phyloP scores from a whole-genome alignment of 2,113 vertebrate genomes.

The Rhynchopsitta pachyrhyncha region DNA sequence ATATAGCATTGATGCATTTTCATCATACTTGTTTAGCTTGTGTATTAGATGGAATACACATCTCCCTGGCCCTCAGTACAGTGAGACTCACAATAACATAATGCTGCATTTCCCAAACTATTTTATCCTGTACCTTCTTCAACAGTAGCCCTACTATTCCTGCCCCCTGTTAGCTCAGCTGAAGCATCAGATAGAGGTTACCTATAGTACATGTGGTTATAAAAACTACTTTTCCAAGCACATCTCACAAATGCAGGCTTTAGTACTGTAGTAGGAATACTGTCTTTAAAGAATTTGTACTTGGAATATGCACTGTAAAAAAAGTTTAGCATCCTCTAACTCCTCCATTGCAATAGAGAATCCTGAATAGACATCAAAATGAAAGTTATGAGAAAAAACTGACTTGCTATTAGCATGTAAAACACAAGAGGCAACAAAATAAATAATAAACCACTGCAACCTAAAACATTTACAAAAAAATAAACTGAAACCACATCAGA shows the following conservation, averaged over 20 bases:
- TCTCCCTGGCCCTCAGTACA: neutral
- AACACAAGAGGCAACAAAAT: neutral
- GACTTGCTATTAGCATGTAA: neutral
- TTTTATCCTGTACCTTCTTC: neutral
- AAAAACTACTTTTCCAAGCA: neutral
- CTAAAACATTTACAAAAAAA: conserved; percentile 47
- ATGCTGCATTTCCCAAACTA: neutral
- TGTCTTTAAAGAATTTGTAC: neutral
- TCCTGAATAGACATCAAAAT: neutral
- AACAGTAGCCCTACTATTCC: neutral
- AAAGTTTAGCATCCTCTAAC: neutral
- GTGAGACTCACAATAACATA: neutral
- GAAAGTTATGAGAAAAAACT: neutral
- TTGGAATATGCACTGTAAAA: neutral
- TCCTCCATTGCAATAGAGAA: neutral
- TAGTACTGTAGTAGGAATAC: neutral
- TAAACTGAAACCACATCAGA: neutral
- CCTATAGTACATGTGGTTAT: neutral
- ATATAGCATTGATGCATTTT: neutral
- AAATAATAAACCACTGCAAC: neutral
- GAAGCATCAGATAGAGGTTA: neutral
- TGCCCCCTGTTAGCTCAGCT: neutral
- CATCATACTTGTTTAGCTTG: neutral
- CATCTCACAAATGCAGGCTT: neutral
- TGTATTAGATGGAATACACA: neutral